Evolutionary conservation across 2,888 invertebrate species (phyloP), one percentile per base, ranked within the genome.

Genomic region (Pheosia gnoma): DNA sequence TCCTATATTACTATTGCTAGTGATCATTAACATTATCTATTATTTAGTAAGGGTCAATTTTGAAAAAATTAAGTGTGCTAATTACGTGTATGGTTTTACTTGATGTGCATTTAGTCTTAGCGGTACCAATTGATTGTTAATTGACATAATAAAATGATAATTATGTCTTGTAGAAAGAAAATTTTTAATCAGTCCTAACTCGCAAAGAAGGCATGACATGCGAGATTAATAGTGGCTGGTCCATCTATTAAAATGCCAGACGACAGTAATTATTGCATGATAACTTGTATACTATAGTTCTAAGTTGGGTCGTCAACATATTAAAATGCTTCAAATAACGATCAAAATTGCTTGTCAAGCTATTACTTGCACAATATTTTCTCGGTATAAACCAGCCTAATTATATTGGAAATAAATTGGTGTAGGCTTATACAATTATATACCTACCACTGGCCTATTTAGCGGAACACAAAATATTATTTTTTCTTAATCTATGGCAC

Each of bases 41-140:
- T 47, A n/a, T n/a, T 11, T 60, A 60, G 60, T 60, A 59, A 61
- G 41, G 8, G 47, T 57, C 53, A 61, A 61, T 37, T 54, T 64
- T 61, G 60, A 59, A 61, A 61, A 53, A 47, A 36, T 43, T 63
- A 54, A 58, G 54, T 56, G 56, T 58, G 55, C 51, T 10, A 11
- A 57, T 58, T 43, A 51, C 56, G 47, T n/a, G 57, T 52, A 55
- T 49, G 11, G 11, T 43, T 43, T 43, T 9, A 47, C 47, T 25
- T 25, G 25, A 25, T 25, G 25, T 47, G 47, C 47, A 47, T 47
- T 47, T 47, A 47, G 47, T 47, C n/a, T 47, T 11, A 47, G n/a
- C n/a, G 4, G 11, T 47, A 47, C 11, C 37, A 10, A 53, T 37
- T 11, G 37, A 13, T 13, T 13, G 9, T 37, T 7, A 10, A 53